Evolutionary conservation across 2,113 vertebrate species (phyloP).

Genomic region (Cryptotis parvus): DNA sequence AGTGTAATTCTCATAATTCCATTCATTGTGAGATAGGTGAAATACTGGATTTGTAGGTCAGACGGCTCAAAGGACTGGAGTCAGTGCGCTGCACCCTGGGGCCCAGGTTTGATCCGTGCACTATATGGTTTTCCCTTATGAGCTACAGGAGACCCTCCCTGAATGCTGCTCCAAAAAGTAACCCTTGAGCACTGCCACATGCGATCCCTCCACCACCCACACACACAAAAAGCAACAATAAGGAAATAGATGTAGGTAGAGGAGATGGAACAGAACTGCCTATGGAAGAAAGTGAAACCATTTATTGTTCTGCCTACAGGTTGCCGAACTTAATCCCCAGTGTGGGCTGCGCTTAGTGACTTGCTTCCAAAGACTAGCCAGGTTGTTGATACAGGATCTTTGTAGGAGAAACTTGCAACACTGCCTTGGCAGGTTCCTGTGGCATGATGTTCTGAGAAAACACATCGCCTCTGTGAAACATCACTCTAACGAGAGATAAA

Average conservation of each 20-base stretch:
- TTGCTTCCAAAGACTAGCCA: conserved; percentile 3
- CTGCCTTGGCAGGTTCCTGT: neutral
- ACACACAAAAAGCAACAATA: no score
- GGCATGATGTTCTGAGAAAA: neutral
- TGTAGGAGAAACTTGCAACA: neutral
- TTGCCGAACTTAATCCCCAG: neutral
- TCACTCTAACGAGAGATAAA: neutral
- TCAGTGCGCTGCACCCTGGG: no score
- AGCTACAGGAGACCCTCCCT: no score
- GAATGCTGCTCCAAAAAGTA: no score
- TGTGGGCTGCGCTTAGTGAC: conserved; percentile 3
- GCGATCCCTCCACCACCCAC: no score
- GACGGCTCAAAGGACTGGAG: no score
- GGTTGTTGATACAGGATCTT: neutral
- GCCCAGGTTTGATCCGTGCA: no score
- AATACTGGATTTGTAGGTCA: neutral
- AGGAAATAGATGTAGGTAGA: no score
- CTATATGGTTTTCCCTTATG: no score
- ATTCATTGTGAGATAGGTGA: neutral
- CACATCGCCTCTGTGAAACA: conserved; percentile 7
- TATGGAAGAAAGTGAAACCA: neutral
- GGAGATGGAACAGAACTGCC: conserved; percentile 14
- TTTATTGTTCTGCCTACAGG: neutral
- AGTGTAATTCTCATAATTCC: neutral
- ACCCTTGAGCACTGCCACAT: no score